A percentile compares a stretch with the other conserved stretches of the same genome.
Conservation (phyloP, 2,113 vertebrate species). For the Prunella fulvescens region DNA sequence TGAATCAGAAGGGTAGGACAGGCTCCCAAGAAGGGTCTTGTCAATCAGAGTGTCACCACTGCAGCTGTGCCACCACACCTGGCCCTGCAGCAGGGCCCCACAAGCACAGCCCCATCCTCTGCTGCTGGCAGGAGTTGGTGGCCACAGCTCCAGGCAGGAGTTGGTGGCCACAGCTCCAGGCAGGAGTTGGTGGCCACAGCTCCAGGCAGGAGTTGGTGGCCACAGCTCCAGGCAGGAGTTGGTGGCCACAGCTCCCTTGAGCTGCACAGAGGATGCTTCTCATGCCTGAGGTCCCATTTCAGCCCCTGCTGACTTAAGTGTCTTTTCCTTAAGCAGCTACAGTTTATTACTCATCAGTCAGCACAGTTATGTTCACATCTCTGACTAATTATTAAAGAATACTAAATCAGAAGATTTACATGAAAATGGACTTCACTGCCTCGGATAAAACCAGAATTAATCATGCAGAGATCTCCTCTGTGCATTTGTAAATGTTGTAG, state of each 20-base stretch:
- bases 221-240: no score
- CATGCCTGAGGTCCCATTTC: neutral
- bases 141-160: no score
- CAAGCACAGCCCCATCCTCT: neutral
- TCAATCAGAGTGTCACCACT: neutral
- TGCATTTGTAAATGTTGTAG: neutral
- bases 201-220: neutral
- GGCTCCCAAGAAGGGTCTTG: neutral
- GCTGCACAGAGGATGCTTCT: neutral
- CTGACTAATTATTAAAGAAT: neutral
- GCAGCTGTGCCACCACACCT: neutral
- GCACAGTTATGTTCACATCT: neutral
- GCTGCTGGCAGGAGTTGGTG: neutral
- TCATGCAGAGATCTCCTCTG: neutral
- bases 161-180: no score
- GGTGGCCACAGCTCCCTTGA: no score
- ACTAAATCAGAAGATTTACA: neutral
- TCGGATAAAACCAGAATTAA: constrained; percentile 5
- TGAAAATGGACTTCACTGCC: neutral
- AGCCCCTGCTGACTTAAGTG: neutral
- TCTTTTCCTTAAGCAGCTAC: neutral
- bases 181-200: neutral
- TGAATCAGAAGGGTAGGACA: neutral
- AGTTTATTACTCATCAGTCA: neutral
- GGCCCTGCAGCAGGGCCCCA: neutral